Evolutionary conservation across 2,113 vertebrate species (phyloP).

Genomic region (Sturnus vulgaris): DNA sequence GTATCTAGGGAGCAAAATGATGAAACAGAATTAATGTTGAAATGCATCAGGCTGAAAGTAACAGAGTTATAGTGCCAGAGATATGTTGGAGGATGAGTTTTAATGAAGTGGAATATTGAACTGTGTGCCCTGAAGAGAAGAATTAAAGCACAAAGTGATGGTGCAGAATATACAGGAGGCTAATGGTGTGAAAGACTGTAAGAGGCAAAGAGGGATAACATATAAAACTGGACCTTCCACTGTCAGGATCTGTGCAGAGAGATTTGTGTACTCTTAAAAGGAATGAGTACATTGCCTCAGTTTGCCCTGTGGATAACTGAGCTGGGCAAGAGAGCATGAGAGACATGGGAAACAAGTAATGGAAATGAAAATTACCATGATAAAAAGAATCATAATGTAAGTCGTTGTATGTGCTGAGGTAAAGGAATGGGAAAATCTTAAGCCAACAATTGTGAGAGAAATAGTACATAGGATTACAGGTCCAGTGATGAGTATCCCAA

Average conservation of each 20-base stretch:
- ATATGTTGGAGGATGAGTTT: neutral
- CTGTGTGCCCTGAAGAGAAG: neutral
- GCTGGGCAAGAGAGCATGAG: neutral
- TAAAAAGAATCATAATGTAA: neutral
- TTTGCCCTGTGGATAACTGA: neutral
- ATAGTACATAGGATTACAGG: neutral
- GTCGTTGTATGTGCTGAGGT: neutral
- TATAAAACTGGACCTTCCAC: neutral
- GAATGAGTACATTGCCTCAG: neutral
- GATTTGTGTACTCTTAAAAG: neutral
- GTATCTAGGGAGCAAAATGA: neutral
- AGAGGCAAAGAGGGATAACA: neutral
- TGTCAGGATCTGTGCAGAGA: neutral
- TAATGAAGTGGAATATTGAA: neutral
- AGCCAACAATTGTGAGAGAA: neutral
- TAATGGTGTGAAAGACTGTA: neutral
- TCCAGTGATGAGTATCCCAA: neutral
- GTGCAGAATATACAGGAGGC: neutral
- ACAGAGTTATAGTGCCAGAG: neutral
- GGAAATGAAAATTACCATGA: neutral
- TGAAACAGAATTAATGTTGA: neutral
- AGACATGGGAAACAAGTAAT: neutral
- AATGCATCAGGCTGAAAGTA: neutral
- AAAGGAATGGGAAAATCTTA: neutral
- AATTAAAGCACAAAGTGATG: neutral